Conservation (phyloP, 2,113 vertebrate genomes). For the Notothenia rossii region DNA sequence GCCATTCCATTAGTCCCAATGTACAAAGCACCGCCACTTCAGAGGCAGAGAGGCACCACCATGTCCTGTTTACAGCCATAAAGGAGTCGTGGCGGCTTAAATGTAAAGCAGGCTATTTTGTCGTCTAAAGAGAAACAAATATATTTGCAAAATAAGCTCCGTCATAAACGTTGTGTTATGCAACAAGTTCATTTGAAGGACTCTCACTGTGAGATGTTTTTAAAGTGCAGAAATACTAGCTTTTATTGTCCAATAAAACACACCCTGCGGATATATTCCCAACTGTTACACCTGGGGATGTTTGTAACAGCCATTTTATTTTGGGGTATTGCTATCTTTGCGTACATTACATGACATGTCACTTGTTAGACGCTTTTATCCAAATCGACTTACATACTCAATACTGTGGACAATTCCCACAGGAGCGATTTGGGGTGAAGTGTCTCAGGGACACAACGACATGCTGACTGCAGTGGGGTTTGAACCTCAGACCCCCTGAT, state of each 20-base stretch:
- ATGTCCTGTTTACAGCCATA: background rate
- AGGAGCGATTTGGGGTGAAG: too few species aligned
- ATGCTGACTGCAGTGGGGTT: too few species aligned
- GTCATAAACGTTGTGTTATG: conserved; percentile 3
- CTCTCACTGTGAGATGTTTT: background rate
- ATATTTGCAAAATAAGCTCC: background rate
- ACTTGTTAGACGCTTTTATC: too few species aligned
- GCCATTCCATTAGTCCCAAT: conserved; percentile 59
- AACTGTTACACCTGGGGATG: background rate
- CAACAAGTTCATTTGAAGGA: background rate
- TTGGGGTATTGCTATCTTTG: background rate
- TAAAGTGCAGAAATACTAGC: background rate
- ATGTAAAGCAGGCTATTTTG: conserved; percentile 4
- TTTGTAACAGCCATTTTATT: background rate
- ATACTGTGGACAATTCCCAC: too few species aligned
- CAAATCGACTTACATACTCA: too few species aligned
- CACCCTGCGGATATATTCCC: background rate
- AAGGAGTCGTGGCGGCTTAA: background rate
- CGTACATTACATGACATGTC: too few species aligned
- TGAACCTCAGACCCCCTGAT: too few species aligned
- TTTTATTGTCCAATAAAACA: conserved; percentile 5
- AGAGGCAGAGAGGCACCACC: conserved; percentile 29
- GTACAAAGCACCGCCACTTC: conserved; percentile 49
- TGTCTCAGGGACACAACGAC: too few species aligned
- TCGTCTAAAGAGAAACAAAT: background rate